Conservation (phyloP, 1,140 invertebrate genomes). For the Drosophila quadrilineata region DNA sequence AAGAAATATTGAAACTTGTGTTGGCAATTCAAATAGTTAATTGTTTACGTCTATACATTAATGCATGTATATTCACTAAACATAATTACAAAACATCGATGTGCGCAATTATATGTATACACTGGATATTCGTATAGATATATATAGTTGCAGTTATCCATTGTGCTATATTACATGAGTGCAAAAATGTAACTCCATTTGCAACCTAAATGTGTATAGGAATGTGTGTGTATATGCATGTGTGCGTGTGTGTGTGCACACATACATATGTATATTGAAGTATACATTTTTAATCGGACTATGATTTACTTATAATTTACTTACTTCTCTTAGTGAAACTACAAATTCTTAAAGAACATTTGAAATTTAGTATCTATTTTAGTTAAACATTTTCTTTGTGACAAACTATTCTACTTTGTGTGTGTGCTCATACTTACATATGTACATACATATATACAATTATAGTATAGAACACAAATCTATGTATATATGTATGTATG, state of each 20-base stretch:
- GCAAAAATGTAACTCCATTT: neutral
- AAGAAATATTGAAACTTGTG: slow-evolving; percentile 38
- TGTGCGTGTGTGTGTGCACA: neutral
- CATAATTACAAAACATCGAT: too few relatives aligned
- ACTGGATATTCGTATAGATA: neutral
- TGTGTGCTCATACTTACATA: neutral
- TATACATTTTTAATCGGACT: slow-evolving; percentile 9
- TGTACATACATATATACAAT: slow-evolving; percentile 10
- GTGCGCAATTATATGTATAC: too few relatives aligned
- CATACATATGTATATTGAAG: neutral
- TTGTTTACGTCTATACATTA: neutral
- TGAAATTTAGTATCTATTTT: too few relatives aligned
- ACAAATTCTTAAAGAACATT: too few relatives aligned
- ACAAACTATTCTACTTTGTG: too few relatives aligned
- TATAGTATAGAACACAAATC: neutral
- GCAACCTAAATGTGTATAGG: slow-evolving; percentile 4
- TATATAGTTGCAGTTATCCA: too few relatives aligned
- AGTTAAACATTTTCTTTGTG: too few relatives aligned
- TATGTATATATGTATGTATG: slow-evolving; percentile 19
- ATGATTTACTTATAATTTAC: too few relatives aligned
- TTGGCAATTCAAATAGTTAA: slow-evolving; percentile 13
- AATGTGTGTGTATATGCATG: neutral
- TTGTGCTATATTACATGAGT: neutral
- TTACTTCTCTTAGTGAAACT: too few relatives aligned
- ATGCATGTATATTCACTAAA: neutral